phyloP scores from a whole-genome alignment of 2,888 invertebrate species.

The Lasioglossum figueresi region DNA sequence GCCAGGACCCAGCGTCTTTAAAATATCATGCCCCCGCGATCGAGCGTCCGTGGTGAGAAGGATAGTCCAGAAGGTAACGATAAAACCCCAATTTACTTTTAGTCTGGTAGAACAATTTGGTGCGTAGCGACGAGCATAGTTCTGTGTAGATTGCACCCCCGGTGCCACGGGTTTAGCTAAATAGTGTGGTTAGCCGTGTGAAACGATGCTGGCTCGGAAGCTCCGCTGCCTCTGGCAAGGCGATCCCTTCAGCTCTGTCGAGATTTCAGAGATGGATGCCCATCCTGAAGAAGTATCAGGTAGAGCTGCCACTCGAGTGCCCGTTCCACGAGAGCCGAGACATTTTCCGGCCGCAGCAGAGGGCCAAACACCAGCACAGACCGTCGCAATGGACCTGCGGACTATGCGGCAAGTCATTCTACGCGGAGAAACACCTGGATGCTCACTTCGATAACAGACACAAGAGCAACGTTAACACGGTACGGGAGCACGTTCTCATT shows the following conservation, averaged over 20 bases:
- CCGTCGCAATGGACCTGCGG: slow-evolving; percentile 96
- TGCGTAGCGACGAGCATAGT: neutral
- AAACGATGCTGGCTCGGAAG: slow-evolving; percentile 1
- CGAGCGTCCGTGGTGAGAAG: slow-evolving; percentile 94
- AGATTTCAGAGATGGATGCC: slow-evolving; percentile 92
- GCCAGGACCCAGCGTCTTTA: slow-evolving; percentile 94
- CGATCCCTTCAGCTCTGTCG: slow-evolving; percentile 26
- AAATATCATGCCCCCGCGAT: slow-evolving; percentile 94
- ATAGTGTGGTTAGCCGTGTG: neutral
- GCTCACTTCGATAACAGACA: slow-evolving; percentile 95
- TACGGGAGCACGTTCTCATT: slow-evolving; percentile 76
- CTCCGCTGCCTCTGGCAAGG: neutral
- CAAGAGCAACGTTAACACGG: slow-evolving; percentile 93
- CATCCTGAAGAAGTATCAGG: slow-evolving; percentile 94
- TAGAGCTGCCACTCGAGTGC: slow-evolving; percentile 93
- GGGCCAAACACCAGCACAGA: slow-evolving; percentile 93
- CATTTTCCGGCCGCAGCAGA: slow-evolving; percentile 94
- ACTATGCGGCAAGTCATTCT: slow-evolving; percentile 95
- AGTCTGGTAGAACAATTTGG: neutral
- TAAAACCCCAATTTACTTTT: neutral
- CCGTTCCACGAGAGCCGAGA: slow-evolving; percentile 95
- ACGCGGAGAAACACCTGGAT: slow-evolving; percentile 94
- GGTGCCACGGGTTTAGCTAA: neutral
- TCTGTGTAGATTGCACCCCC: neutral
- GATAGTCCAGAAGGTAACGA: slow-evolving; percentile 90